phyloP scores from a whole-genome alignment of 2,113 vertebrate genomes.

The Ia io region DNA sequence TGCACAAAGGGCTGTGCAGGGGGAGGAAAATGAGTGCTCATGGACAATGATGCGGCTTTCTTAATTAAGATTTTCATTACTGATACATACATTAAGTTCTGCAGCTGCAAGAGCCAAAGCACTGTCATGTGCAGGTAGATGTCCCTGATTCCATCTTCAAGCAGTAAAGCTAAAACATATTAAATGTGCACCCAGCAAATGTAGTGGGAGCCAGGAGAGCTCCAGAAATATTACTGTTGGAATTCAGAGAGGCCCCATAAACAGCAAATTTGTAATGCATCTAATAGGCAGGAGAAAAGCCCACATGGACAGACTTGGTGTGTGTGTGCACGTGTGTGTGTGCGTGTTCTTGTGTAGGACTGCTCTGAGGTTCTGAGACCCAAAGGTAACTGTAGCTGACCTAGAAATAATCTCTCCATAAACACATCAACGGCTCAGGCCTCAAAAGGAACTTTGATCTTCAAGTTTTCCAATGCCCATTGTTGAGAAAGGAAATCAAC shows the following conservation, averaged over 20 bases:
- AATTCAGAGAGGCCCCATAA: slow-evolving; percentile 64
- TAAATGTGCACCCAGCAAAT: slow-evolving; percentile 73
- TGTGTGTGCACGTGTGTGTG: background rate
- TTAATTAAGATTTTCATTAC: slow-evolving; percentile 92
- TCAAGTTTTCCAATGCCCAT: slow-evolving; percentile 19
- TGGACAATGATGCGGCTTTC: slow-evolving; percentile 86
- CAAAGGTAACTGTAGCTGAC: slow-evolving; percentile 13
- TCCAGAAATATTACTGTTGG: slow-evolving; percentile 67
- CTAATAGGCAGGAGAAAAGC: slow-evolving; percentile 36
- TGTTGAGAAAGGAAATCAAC: slow-evolving; percentile 40
- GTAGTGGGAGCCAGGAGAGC: slow-evolving; percentile 63
- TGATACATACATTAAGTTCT: slow-evolving; percentile 89
- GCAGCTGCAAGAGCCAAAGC: slow-evolving; percentile 81
- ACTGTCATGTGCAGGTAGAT: slow-evolving; percentile 84
- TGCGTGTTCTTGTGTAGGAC: background rate
- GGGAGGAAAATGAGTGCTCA: slow-evolving; percentile 80
- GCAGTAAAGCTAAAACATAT: slow-evolving; percentile 77
- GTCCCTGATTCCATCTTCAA: slow-evolving; percentile 83
- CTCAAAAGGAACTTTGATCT: slow-evolving; percentile 24
- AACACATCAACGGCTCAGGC: background rate
- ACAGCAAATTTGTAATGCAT: slow-evolving; percentile 63
- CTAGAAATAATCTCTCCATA: slow-evolving; percentile 12
- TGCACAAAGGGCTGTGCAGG: slow-evolving; percentile 83
- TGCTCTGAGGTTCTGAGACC: background rate
- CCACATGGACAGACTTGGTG: background rate